Evolutionary conservation across 2,797 vertebrate species (phyloP), one percentile per base, ranked within the genome.

Genomic region (Stomatorhinus walkeri): DNA sequence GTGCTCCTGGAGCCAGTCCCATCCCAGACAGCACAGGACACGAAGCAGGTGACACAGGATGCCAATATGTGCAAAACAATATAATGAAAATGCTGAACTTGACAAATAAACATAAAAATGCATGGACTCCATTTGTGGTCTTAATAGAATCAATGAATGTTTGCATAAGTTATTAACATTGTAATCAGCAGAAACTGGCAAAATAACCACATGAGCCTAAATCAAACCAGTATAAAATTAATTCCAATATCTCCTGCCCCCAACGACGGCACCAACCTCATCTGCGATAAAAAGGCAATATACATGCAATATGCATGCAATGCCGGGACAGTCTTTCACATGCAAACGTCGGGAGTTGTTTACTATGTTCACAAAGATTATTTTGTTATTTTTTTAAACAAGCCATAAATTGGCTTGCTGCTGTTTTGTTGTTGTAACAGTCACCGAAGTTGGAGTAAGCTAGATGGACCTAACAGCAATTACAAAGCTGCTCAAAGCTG

Each of bases 141-240:
- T 81, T 81, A n/a, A 81, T 19, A 81, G 76, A 81, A 81, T 81
- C 76, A 81, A 81, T 81, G 40, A 46, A 46, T 81, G 76, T 81
- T 46, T 81, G 43, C 19, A 0, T 22, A 46, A 81, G 76, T 81
- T 46, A 81, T 46, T 81, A 76, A 81, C 40, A 81, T 10, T 81
- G 76, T 81, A n/a, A 81, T 81, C 76, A 81, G 40, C 40, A 81
- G 76, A 81, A 81, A 81, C 40, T 46, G 76, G 36, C 19, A 85
- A 85, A 85, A 85, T 85, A 49, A 51, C 19, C n/a, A 51, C 83
- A 85, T 49, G 24, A 85, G 43, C 43, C 43, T 85, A 49, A 85
- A 49, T 85, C 46, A 85, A 85, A 85, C 83, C 9, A 24, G 43
- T 10, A 49, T 28, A 85, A 46, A 81, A 43, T 46, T 81, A 46